Base-by-base conservation (phyloP, 2,113 vertebrate genomes). In the Melospiza melodia region DNA sequence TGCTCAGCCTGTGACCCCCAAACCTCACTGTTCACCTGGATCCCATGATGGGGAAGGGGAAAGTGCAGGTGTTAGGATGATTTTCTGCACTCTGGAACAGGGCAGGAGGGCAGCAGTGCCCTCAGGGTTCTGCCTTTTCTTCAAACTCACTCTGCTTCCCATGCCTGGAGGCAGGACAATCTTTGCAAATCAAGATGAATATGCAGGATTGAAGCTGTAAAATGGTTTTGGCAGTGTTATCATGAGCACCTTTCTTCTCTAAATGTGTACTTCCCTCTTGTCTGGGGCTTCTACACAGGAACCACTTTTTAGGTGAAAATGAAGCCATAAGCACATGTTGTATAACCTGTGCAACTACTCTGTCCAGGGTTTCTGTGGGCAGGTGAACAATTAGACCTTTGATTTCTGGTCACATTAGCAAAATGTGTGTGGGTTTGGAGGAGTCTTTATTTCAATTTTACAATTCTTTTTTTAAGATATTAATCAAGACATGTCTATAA, bases 311-410 rank as follows among this genome's bases (percentile, higher is more conserved):
- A 84, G 30, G 11, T 57, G 31, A 25, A 84, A 89, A 9, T 68
- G 23, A 52, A 19, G 55, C 25, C 0, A 1, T 52, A 22, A 41
- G 7, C 24, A 25, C 25, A 3, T 43, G 3, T 39, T 72, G 31
- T 8, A 59, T 8, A 11, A 19, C 1, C 0, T 20, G 10, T 27
- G 12, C 17, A 46, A 15, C 10, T 76, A 13, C 24, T 57, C 13
- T 31, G 9, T 43, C 4, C 28, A n/a, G 9, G 12, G 5, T 77
- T 81, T 90, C 74, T 66, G 31, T 30, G 27, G 3, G 7, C 18
- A 67, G 22, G 13, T 0, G 2, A 35, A 37, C 5, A 72, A 89
- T 4, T 58, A 12, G 6, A 35, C 5, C 4, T 67, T 71, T 79
- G 33, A 57, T 43, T 11, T 57, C 46, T 43, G 18, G 16, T 49